These are phyloP conservation scores for Melanogrammus aeglefinus DNA, from an alignment of 2,797 vertebrate species.

Conservation along the genomic window DNA sequence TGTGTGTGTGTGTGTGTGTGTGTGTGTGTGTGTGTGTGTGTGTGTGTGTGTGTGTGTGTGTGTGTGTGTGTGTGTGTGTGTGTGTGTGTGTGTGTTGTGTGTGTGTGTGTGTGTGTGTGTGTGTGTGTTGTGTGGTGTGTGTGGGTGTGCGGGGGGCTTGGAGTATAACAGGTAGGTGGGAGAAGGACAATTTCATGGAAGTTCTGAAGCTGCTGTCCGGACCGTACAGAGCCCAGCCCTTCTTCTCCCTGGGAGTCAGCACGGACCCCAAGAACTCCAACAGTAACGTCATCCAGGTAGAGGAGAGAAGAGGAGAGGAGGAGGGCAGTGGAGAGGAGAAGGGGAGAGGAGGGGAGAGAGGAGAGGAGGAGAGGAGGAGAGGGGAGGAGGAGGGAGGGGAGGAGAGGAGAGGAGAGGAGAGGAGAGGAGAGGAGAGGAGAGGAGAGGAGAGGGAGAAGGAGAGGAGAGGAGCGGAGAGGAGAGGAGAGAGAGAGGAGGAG, in stretches of 20 bases:
- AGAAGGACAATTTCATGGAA: conserved; percentile 91
- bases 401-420: not conserved
- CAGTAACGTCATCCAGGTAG: conserved; percentile 94
- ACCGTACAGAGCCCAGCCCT: conserved; percentile 87
- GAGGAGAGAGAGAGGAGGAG: no score
- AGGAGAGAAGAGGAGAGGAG: no score
- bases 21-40: not conserved
- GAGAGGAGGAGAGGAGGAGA: not conserved
- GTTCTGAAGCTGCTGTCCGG: conserved; percentile 91
- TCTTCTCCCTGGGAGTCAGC: conserved; percentile 89
- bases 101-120: conserved; percentile 10
- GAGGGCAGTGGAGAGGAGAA: not conserved
- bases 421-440: not conserved
- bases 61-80: not conserved
- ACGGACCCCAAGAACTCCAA: conserved; percentile 95
- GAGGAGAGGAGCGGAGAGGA: not conserved
- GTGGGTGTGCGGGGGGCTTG: conserved; percentile 82
- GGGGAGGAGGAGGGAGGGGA: not conserved
- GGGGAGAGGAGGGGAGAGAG: not conserved
- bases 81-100: conserved; percentile 8
- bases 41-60: not conserved
- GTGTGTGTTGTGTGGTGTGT: conserved; percentile 46
- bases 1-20: conserved; percentile 5
- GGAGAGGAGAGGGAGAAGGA: not conserved
- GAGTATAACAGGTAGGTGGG: conserved; percentile 91